Percentiles rank a stretch among this genome's conserved stretches.
phyloP scores from a whole-genome alignment of 1,140 invertebrate species.

The Galleria mellonella region DNA sequence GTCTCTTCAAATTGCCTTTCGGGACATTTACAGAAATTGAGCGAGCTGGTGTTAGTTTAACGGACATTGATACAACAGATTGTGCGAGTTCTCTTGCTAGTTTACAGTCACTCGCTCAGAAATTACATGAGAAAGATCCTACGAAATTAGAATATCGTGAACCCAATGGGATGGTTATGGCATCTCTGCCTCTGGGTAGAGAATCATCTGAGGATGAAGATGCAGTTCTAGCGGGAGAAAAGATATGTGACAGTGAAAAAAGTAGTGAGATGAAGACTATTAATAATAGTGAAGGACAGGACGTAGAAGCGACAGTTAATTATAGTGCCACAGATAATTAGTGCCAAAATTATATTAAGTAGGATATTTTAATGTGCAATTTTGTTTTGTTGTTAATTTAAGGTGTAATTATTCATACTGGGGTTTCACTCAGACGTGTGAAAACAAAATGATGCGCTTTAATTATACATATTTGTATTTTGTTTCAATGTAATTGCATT shows the following conservation, averaged over 20 bases:
- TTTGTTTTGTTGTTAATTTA: slow-evolving; percentile 71
- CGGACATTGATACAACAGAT: slow-evolving; percentile 95
- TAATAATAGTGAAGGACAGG: slow-evolving; percentile 57
- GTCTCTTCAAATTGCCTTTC: slow-evolving; percentile 93
- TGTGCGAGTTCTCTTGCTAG: slow-evolving; percentile 94
- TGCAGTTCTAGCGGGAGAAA: slow-evolving; percentile 31
- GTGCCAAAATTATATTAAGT: slow-evolving; percentile 75
- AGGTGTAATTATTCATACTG: slow-evolving; percentile 58
- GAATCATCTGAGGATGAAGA: slow-evolving; percentile 69
- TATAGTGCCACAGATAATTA: slow-evolving; percentile 76
- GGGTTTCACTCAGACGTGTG: slow-evolving; percentile 55
- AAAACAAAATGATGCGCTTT: slow-evolving; percentile 70
- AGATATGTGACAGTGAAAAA: slow-evolving; percentile 46
- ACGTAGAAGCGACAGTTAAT: slow-evolving; percentile 61
- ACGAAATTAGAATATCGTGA: slow-evolving; percentile 80
- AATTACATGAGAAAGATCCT: slow-evolving; percentile 88
- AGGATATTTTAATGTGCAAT: slow-evolving; percentile 74
- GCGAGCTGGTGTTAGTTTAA: slow-evolving; percentile 90
- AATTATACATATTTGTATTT: slow-evolving; percentile 59
- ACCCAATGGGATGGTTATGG: slow-evolving; percentile 30
- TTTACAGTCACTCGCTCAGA: slow-evolving; percentile 84
- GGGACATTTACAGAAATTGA: slow-evolving; percentile 97
- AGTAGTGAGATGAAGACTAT: slow-evolving; percentile 59
- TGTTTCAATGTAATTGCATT: slow-evolving; percentile 42
- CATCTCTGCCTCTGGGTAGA: slow-evolving; percentile 29